Percentiles rank a stretch among this genome's conserved stretches.
Conservation (phyloP, 2,888 invertebrate genomes). For the Trichogramma evanescens region DNA sequence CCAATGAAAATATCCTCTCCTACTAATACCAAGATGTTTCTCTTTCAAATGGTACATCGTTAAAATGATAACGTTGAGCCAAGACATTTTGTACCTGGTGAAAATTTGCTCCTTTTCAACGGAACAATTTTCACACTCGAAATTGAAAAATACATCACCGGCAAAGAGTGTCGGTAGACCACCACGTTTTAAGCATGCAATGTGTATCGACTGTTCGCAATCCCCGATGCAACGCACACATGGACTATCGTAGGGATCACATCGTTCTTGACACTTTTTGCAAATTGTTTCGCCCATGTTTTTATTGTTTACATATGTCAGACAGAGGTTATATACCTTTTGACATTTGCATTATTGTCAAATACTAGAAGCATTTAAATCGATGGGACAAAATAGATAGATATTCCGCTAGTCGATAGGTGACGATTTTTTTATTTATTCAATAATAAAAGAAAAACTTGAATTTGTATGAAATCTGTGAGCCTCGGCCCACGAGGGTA, state of each 20-base stretch:
- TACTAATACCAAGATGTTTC: constrained; percentile 67
- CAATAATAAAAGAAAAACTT: too few relatives aligned
- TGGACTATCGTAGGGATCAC: constrained; percentile 54
- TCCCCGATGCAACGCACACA: constrained; percentile 55
- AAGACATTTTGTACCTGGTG: constrained; percentile 61
- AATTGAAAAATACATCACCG: constrained; percentile 71
- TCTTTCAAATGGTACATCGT: constrained; percentile 70
- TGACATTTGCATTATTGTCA: too few relatives aligned
- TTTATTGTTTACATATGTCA: too few relatives aligned
- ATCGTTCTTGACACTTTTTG: constrained; percentile 54
- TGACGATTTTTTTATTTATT: too few relatives aligned
- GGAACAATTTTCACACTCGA: constrained; percentile 63
- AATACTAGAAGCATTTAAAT: too few relatives aligned
- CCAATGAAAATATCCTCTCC: constrained; percentile 80
- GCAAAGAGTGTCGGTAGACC: constrained; percentile 65
- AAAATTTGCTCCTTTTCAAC: constrained; percentile 54
- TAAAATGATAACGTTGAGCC: constrained; percentile 68
- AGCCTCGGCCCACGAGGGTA: too few relatives aligned
- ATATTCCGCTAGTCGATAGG: too few relatives aligned
- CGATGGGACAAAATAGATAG: too few relatives aligned
- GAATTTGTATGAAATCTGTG: too few relatives aligned
- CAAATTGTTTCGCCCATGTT: constrained; percentile 40
- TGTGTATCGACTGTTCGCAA: constrained; percentile 59
- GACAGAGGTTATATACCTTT: too few relatives aligned
- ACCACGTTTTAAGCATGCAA: constrained; percentile 59